Evolutionary conservation across 2,113 vertebrate species (phyloP), one percentile per base, ranked within the genome.

Genomic region (Sterrhoptilus dennistouni): DNA sequence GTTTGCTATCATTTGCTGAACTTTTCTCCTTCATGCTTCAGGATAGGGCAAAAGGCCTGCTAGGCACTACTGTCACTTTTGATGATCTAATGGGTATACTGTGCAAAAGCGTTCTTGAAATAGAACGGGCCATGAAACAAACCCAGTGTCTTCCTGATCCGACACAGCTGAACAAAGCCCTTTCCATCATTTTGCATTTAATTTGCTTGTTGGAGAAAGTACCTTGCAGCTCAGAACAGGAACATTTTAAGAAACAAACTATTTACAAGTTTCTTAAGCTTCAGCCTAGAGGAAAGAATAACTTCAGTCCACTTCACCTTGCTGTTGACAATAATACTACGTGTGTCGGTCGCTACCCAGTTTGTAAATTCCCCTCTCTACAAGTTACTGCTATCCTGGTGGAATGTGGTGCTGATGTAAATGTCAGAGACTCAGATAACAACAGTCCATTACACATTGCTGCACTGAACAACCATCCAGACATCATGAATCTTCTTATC

Each of bases 21-120:
- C 99, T 99, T 21, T 99, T 99, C 97, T 99, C 99, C 81, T 99
- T 99, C 97, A 99, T 99, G 99, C 98, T 99, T n/a, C 99, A 99
- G 97, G 99, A 99, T 91, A 98, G 99, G 60, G 99, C 99, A 84
- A 99, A 99, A 96, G 99, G 99, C 63, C 98, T 99, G 8, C 97
- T 99, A 91, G 99, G 99, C 28, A 99, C 99, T 38, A 99, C 99
- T 0, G 99, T 99, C 83, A 99, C 99, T 20, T 99, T 99, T 96
- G 98, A 99, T 88, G 99, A 99, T 97, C 98, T 99, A 47, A 99
- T 99, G 99, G 99, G 98, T 88, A 99, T 99, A 97, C 97, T 99
- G 33, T 98, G 98, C 95, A 99, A 99, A 98, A 99, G 99, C 1
- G 99, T 99, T 93, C 97, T 99, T 94, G 99, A 99, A 98, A 99